phyloP scores from a whole-genome alignment of 2,888 invertebrate genomes.

The Lycia hirtaria region DNA sequence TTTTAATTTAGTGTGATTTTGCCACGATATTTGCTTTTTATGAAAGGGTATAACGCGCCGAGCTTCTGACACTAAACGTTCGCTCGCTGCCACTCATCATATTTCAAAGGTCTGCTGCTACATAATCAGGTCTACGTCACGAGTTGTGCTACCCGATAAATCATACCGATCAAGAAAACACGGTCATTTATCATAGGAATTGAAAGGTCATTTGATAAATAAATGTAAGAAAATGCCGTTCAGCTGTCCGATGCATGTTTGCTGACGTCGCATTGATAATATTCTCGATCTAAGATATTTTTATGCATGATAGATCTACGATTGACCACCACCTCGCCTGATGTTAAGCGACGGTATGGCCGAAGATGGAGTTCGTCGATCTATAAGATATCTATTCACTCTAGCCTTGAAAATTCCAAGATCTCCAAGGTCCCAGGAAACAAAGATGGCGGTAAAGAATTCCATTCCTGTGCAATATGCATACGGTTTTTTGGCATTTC shows the following conservation, averaged over 20 bases:
- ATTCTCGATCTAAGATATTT: not conserved
- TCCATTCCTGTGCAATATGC: too few relatives aligned
- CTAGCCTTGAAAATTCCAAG: too few relatives aligned
- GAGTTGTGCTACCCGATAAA: slow-evolving; percentile 21
- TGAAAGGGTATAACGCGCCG: slow-evolving; percentile 25
- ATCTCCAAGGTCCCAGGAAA: too few relatives aligned
- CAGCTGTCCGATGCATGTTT: slow-evolving; percentile 20
- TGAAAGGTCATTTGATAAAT: slow-evolving; percentile 27
- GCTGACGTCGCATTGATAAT: slow-evolving; percentile 9
- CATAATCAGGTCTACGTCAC: slow-evolving; percentile 15
- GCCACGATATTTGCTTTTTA: slow-evolving; percentile 37
- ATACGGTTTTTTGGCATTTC: too few relatives aligned
- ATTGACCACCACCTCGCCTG: too few relatives aligned
- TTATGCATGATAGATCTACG: not conserved
- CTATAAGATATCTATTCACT: too few relatives aligned
- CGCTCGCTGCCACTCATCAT: slow-evolving; percentile 3
- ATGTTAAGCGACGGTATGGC: too few relatives aligned
- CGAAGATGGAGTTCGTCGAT: too few relatives aligned
- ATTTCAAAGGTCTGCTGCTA: slow-evolving; percentile 13
- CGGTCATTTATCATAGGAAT: slow-evolving; percentile 20
- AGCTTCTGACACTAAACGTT: not conserved
- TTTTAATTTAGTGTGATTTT: slow-evolving; percentile 39
- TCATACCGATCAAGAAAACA: slow-evolving; percentile 19
- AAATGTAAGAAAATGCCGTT: slow-evolving; percentile 4
- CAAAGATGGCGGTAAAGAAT: too few relatives aligned